These are phyloP conservation scores for Varecia variegata DNA, from an alignment of 2,797 vertebrate species.

Conservation along the genomic window DNA sequence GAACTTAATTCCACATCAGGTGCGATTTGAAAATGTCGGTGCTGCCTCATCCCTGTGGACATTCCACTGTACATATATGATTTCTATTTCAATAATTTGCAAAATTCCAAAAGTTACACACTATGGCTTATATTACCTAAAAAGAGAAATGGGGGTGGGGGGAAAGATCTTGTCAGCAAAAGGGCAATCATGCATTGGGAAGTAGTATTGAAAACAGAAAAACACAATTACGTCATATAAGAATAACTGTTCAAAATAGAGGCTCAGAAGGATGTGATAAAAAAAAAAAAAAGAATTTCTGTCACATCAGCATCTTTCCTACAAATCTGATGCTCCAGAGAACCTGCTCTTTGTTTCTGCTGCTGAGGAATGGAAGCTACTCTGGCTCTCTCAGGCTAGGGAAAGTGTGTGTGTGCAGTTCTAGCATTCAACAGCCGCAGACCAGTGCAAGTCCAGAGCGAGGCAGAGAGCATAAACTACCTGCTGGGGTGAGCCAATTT, in stretches of 20 bases:
- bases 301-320: conserved; percentile 59
- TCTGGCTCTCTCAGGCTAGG: not conserved
- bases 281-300: not conserved
- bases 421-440: conserved; percentile 39
- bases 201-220: conserved; percentile 66
- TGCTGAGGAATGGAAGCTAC: not conserved
- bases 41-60: not conserved
- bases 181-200: conserved; percentile 58
- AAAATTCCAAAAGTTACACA: conserved; percentile 61
- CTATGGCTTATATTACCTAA: conserved; percentile 34
- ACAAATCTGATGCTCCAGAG: not conserved
- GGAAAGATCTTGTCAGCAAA: conserved; percentile 53
- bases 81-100: conserved; percentile 39
- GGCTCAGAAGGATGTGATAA: conserved; percentile 13
- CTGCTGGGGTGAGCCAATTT: not conserved
- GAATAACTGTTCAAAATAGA: conserved; percentile 61
- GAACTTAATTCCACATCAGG: not conserved
- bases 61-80: conserved; percentile 36
- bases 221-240: conserved; percentile 53
- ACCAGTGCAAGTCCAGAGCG: not conserved
- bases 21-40: conserved; percentile 17
- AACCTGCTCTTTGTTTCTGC: not conserved
- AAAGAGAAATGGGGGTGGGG: not conserved
- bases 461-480: not conserved
- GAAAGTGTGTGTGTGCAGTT: not conserved